A percentile compares a stretch with the other conserved stretches of the same genome.
Conservation (phyloP, 2,797 vertebrate species). For the Netta rufina region DNA sequence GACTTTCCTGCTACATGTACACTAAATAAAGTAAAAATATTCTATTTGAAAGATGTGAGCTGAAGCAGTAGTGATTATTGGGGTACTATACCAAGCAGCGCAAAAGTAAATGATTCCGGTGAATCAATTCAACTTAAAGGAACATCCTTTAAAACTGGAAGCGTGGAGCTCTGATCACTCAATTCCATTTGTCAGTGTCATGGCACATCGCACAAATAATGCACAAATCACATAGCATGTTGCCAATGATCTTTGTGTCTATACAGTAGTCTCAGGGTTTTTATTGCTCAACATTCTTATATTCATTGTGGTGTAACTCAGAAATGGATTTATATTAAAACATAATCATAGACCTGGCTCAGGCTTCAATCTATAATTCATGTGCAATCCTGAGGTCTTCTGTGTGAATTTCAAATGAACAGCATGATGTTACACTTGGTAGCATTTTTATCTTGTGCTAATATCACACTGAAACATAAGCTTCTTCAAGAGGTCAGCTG, state of each 20-base stretch:
- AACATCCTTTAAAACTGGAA: neutral
- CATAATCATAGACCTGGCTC: neutral
- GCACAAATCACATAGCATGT: neutral
- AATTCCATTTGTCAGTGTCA: neutral
- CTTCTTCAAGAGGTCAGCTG: neutral
- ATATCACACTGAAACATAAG: neutral
- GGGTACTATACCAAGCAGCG: neutral
- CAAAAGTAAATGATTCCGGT: neutral
- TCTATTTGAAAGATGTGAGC: neutral
- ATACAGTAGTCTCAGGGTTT: neutral
- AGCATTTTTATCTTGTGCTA: neutral
- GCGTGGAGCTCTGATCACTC: neutral
- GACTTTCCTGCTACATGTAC: neutral
- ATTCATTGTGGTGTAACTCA: neutral
- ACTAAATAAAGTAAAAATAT: neutral
- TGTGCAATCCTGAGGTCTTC: neutral
- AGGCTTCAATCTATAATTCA: constrained; percentile 1
- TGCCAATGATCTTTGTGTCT: neutral
- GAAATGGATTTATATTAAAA: neutral
- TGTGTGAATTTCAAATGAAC: constrained; percentile 10
- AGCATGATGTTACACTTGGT: neutral
- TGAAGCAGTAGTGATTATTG: neutral
- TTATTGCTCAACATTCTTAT: neutral
- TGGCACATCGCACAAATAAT: neutral
- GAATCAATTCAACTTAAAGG: neutral